Percentiles rank a stretch among this genome's conserved stretches.
Evolutionary conservation across 2,113 vertebrate species (phyloP).

Genomic region (Regulus satrapa): DNA sequence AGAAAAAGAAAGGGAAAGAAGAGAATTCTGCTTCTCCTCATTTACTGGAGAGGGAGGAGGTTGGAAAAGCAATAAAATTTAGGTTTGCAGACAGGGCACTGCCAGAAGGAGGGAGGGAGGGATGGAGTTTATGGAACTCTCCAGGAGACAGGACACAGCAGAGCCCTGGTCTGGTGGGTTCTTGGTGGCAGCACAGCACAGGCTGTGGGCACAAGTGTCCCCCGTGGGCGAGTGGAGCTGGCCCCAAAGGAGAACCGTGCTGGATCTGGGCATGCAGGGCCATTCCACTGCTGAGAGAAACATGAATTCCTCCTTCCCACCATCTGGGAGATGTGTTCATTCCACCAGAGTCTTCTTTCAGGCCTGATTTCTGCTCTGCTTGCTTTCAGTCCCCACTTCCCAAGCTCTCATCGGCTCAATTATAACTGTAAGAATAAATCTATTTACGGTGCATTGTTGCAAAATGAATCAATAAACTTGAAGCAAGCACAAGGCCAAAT

Average conservation of each 20-base stretch:
- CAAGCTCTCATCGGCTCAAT: not conserved
- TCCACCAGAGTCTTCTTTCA: not conserved
- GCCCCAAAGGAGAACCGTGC: not conserved
- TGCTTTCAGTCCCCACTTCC: not conserved
- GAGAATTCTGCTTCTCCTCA: not conserved
- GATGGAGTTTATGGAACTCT: rapidly evolving
- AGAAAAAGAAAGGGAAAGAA: not conserved
- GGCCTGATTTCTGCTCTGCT: not conserved
- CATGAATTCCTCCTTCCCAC: not conserved
- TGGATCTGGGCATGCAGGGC: not conserved
- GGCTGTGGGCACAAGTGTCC: not conserved
- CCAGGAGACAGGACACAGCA: not conserved
- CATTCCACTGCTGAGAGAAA: not conserved
- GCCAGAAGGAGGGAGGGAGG: not conserved
- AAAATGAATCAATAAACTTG: slow-evolving; percentile 19
- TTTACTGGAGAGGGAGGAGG: not conserved
- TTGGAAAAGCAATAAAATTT: not conserved
- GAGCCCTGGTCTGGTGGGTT: not conserved
- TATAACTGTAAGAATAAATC: not conserved
- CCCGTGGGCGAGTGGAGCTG: not conserved
- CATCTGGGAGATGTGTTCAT: not conserved
- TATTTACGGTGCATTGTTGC: not conserved
- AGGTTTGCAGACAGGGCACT: not conserved
- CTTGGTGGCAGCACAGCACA: not conserved
- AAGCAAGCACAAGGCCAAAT: not conserved